Conservation (phyloP, 2,113 vertebrate genomes). For the Lepidothrix coronata region DNA sequence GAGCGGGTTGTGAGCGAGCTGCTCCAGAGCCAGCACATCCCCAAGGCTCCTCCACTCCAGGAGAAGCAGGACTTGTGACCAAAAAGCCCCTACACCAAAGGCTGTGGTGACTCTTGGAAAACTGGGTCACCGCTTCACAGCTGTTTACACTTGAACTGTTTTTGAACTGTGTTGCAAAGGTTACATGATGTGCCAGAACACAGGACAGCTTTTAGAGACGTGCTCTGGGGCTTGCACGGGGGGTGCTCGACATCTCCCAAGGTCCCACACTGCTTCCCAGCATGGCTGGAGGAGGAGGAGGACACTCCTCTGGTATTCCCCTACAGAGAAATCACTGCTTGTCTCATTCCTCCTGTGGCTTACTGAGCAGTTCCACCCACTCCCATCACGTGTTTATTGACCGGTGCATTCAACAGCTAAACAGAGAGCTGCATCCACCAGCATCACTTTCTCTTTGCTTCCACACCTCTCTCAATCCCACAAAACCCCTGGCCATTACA, state of each 20-base stretch:
- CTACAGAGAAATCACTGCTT: not conserved
- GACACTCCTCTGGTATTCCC: not conserved
- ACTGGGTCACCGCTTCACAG: not conserved
- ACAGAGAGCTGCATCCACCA: not conserved
- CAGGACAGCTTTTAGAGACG: not conserved
- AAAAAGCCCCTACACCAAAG: not conserved
- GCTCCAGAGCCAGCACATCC: not conserved
- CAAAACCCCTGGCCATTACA: not conserved
- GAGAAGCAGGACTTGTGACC: not conserved
- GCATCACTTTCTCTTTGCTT: not conserved
- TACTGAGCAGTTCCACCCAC: slow-evolving; percentile 6
- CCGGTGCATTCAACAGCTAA: not conserved
- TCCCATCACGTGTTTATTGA: not conserved
- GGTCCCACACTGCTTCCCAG: not conserved
- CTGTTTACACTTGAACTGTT: not conserved
- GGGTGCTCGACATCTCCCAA: not conserved
- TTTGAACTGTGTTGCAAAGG: not conserved
- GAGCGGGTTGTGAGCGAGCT: not conserved
- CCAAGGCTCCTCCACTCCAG: rapidly evolving
- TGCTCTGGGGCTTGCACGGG: not conserved
- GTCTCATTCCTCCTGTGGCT: not conserved
- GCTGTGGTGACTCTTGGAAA: not conserved
- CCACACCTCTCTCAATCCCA: not conserved
- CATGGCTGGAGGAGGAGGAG: not conserved
- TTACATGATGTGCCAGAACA: not conserved